These are phyloP conservation scores for Scortum barcoo DNA, from an alignment of 2,113 vertebrate species.

Conservation along the genomic window DNA sequence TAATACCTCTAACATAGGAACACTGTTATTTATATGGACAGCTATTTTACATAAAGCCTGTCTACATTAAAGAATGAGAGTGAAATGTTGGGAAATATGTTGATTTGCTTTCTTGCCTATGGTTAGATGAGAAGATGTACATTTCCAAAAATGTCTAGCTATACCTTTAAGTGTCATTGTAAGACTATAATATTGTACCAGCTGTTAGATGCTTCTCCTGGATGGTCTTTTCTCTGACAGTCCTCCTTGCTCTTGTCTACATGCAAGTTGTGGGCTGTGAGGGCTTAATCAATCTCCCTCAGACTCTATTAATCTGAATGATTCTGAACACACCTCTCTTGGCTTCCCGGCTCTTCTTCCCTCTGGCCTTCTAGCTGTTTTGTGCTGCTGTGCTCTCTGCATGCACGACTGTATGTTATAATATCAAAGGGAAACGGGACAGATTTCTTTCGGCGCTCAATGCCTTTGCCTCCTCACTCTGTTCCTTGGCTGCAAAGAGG, in stretches of 20 bases:
- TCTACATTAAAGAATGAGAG: not conserved
- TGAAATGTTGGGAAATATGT: not conserved
- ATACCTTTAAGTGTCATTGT: constrained; percentile 6
- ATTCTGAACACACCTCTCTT: constrained; percentile 43
- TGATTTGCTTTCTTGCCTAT: not conserved
- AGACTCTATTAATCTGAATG: constrained; percentile 38
- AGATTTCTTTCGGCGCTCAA: constrained; percentile 37
- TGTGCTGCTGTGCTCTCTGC: constrained; percentile 30
- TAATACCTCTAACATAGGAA: not conserved
- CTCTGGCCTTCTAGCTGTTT: constrained; percentile 31
- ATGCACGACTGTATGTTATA: constrained; percentile 31
- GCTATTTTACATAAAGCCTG: constrained; percentile 1
- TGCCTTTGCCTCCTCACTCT: constrained; percentile 30
- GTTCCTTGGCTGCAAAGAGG: constrained; percentile 36
- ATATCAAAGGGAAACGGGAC: constrained; percentile 12
- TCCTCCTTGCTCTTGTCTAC: constrained; percentile 21
- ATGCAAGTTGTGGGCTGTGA: constrained; percentile 16
- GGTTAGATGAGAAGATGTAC: not conserved
- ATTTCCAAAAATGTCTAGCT: constrained; percentile 12
- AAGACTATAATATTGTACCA: constrained; percentile 7
- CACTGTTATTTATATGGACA: not conserved
- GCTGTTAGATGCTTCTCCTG: constrained; percentile 6
- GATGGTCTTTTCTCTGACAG: constrained; percentile 35
- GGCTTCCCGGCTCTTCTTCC: constrained; percentile 33
- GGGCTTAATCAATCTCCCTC: constrained; percentile 22